Base-by-base conservation (phyloP, 1,140 invertebrate species). In the Asobara japonica region DNA sequence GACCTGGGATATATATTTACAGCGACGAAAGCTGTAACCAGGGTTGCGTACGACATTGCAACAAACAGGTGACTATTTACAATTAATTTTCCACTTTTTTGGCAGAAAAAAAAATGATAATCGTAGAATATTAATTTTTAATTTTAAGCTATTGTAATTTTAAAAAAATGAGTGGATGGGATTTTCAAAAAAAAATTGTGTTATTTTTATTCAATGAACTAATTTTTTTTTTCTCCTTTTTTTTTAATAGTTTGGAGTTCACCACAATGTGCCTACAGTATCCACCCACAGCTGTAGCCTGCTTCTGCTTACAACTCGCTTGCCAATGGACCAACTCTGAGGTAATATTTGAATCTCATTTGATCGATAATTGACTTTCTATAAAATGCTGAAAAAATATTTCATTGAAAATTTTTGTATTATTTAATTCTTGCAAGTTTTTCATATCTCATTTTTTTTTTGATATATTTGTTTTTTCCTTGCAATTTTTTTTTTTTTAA, bases 181-280 rank as follows among this genome's bases (percentile, higher is more conserved):
- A n/a, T n/a, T 60, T 27, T n/a, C 3, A 51, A 20, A 25, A 18
- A 51, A 2, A 1, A 45, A 45, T 18, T 45, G 13, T 45, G 2
- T 41, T 6, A 41, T 41, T 41, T 41, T 41, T 41, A 41, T 41
- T 41, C 36, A 8, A 51, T 8, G 3, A 56, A 31, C 31, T 0
- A 62, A 16, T 29, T 18, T 48, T 29, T 18, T 74, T 29, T 22
- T 70, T 72, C 77, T 79, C 48, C 45, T 25, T 77, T 79, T 78
- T 83, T 79, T 80, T 36, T 88, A 89, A 68, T 89, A 98, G 96
- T 86, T 89, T 99, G 27, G 97, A 98, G 87, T 89, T 98, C 80
- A 98, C 97, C 3, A 98, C 96, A 18, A 97, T 98, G 96, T 98
- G 96, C 89, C 90, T 99, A 51, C 96, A 97, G 87, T 98, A 98